phyloP scores from a whole-genome alignment of 2,113 vertebrate species.

The Mixornis gularis region DNA sequence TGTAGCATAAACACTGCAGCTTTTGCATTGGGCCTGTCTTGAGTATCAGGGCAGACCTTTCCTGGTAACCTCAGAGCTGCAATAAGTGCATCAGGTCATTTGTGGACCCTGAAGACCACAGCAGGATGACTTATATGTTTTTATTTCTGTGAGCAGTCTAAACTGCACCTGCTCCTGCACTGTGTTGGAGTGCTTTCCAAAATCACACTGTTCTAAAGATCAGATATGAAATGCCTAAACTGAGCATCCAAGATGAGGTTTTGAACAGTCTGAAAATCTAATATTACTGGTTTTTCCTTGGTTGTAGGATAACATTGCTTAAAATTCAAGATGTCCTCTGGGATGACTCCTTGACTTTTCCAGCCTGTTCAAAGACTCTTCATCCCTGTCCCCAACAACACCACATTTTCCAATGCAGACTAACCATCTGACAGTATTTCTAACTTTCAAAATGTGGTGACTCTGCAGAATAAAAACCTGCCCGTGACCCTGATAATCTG shows the following conservation, averaged over 20 bases:
- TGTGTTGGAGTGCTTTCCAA: not conserved
- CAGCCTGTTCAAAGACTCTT: not conserved
- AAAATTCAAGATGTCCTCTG: not conserved
- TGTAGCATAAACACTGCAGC: not conserved
- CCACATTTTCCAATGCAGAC: not conserved
- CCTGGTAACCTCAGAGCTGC: not conserved
- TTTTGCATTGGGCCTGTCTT: not conserved
- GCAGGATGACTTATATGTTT: not conserved
- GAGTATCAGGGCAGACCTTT: not conserved
- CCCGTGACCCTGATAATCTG: not conserved
- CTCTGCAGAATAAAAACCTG: not conserved
- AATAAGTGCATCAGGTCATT: not conserved
- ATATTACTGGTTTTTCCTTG: not conserved
- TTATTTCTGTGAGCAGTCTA: not conserved
- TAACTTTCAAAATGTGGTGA: not conserved
- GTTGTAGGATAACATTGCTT: not conserved
- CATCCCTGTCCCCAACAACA: not conserved
- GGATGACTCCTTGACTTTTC: not conserved
- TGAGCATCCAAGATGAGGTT: not conserved
- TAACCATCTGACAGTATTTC: not conserved
- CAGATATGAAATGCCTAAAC: not conserved
- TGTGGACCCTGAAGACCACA: not conserved
- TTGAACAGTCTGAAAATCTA: not conserved
- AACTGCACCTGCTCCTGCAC: not conserved
- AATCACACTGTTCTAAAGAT: not conserved